A percentile compares a stretch with the other conserved stretches of the same genome.
These are phyloP conservation scores for Esperia sulphurella DNA, from an alignment of 2,888 invertebrate species.

Conservation along the genomic window DNA sequence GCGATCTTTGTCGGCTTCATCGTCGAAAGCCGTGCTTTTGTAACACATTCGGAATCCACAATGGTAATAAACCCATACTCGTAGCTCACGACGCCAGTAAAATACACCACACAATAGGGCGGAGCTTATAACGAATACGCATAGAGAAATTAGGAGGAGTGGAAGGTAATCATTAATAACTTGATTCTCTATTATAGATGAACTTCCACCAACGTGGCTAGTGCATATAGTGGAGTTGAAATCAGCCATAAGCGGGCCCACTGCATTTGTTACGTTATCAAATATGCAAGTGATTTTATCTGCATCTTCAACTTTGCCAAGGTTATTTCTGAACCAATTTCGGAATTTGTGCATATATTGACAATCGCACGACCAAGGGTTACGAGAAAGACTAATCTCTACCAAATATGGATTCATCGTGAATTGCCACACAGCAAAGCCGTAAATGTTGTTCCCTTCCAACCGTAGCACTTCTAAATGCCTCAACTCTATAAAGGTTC, in stretches of 20 bases:
- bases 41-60: constrained; percentile 93
- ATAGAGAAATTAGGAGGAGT: constrained; percentile 86
- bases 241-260: constrained; percentile 85
- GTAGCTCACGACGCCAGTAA: constrained; percentile 88
- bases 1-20: constrained; percentile 90
- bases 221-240: constrained; percentile 89
- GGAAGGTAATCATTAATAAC: constrained; percentile 91
- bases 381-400: constrained; percentile 90
- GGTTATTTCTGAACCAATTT: constrained; percentile 87
- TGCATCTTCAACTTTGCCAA: constrained; percentile 89
- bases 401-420: constrained; percentile 90
- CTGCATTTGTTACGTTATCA: constrained; percentile 84
- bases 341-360: constrained; percentile 88
- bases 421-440: constrained; percentile 93
- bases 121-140: constrained; percentile 87
- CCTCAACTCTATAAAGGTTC: constrained; percentile 89
- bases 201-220: constrained; percentile 84
- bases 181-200: constrained; percentile 85
- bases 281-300: constrained; percentile 87
- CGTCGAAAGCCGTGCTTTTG: constrained; percentile 88
- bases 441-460: constrained; percentile 89
- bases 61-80: constrained; percentile 92
- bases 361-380: constrained; percentile 96
- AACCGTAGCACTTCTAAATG: constrained; percentile 91
- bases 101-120: constrained; percentile 88